Evolutionary conservation across 2,113 vertebrate genomes (phyloP), one percentile per base, ranked within the genome.

Genomic region (Myiopsitta monachus): DNA sequence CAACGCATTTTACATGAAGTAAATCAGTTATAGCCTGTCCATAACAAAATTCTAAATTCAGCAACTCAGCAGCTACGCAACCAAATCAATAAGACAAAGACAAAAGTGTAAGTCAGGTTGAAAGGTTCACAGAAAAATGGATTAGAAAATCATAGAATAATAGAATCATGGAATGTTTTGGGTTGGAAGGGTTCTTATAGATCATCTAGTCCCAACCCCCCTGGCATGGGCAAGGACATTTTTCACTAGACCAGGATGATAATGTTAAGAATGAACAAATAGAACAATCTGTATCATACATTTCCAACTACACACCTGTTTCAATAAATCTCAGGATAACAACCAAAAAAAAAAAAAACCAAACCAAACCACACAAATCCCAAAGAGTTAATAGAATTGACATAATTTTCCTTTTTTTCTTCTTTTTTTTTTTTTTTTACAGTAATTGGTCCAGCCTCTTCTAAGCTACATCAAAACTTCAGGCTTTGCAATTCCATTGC

Each of bases 71-170:
- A 89, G 7, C 38, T 89, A 83, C 27, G 39, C 19, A 47, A 80
- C 12, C 38, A 83, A 84, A 96, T 97, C 91, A 90, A 87, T 95
- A 93, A 19, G 33, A 90, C 92, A n/a, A 90, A 92, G 73, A 76
- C 57, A 93, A 90, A 97, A 95, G 94, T 54, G 30, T 83, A 85
- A 91, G 44, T 52, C 27, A 89, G 33, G 46, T 26, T 75, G 77
- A 94, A 93, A 85, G 26, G 39, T 86, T 92, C 69, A 89, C 54
- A 33, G 76, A 93, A 88, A 91, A 87, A 83, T 52, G 16, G 49
- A 88, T 93, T 89, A 85, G 27, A 66, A 52, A 88, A 88, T 57
- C 31, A 33, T 21, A 28, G 26, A 28, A 51, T 26, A 55, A 55
- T 31, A 54, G 28, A 18, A 19, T 31, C 54, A 19, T 31, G 14